Evolutionary conservation across 2,888 invertebrate species (phyloP).

Genomic region (Meta bourneti): DNA sequence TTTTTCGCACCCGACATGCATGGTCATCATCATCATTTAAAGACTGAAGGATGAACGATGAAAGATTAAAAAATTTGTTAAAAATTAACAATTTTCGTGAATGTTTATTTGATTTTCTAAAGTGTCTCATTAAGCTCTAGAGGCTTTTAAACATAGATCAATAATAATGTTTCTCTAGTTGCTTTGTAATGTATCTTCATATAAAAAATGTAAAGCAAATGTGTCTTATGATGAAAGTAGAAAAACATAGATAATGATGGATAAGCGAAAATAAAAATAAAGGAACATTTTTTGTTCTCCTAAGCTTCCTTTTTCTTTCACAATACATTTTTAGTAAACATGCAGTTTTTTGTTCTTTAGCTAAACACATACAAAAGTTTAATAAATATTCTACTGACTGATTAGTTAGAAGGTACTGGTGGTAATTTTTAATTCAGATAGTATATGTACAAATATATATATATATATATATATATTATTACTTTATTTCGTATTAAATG

Average conservation of each 20-base stretch:
- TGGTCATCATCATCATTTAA: conserved; percentile 50
- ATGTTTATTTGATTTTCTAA: neutral
- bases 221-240: neutral
- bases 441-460: too few species aligned
- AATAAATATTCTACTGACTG: too few species aligned
- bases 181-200: conserved; percentile 22
- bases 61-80: conserved; percentile 9
- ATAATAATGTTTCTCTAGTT: neutral
- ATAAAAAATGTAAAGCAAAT: neutral
- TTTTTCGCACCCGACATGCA: conserved; percentile 30
- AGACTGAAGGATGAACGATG: conserved; percentile 17
- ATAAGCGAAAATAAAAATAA: neutral
- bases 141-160: conserved; percentile 1
- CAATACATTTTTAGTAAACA: too few species aligned
- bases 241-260: conserved; percentile 2
- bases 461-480: too few species aligned
- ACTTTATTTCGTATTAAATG: too few species aligned
- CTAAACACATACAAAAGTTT: too few species aligned
- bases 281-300: conserved; percentile 1
- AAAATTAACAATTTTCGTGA: neutral
- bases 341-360: too few species aligned
- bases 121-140: neutral
- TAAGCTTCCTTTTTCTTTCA: neutral
- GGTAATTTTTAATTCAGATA: too few species aligned
- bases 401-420: too few species aligned